These are phyloP conservation scores for Protula sp. DNA, from an alignment of 2,888 invertebrate species.

Conservation along the genomic window DNA sequence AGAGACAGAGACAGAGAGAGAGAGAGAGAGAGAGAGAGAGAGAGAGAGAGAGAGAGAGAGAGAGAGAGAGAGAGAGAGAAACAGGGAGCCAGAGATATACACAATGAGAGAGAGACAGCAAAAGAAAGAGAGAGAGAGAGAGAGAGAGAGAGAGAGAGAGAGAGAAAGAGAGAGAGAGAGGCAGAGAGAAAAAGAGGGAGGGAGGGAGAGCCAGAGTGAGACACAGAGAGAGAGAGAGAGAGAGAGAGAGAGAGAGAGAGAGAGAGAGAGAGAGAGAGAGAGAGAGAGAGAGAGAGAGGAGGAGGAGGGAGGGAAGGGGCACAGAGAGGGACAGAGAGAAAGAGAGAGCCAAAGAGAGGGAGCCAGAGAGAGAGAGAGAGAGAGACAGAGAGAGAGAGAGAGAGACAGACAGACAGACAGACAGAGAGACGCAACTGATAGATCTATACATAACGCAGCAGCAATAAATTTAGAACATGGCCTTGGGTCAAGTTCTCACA, in stretches of 20 bases:
- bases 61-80: slow-evolving; percentile 4
- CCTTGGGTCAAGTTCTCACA: no score
- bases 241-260: no score
- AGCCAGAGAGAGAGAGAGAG: no score
- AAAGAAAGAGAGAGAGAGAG: neutral
- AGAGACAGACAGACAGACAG: no score
- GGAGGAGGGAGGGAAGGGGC: neutral
- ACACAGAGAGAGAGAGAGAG: no score
- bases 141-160: slow-evolving; percentile 3
- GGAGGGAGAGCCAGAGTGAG: neutral
- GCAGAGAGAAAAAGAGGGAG: neutral
- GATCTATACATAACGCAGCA: no score
- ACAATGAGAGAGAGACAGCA: neutral
- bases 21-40: slow-evolving; percentile 4
- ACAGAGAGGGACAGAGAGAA: no score
- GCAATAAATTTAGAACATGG: no score
- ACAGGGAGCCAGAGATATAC: neutral
- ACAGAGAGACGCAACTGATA: no score
- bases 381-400: neutral
- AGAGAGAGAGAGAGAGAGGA: neutral
- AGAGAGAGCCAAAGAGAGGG: no score
- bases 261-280: no score
- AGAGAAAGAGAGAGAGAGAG: neutral
- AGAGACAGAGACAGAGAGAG: neutral
- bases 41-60: slow-evolving; percentile 1